phyloP scores from a whole-genome alignment of 2,797 vertebrate genomes.

The Chlorospingus flavigularis region DNA sequence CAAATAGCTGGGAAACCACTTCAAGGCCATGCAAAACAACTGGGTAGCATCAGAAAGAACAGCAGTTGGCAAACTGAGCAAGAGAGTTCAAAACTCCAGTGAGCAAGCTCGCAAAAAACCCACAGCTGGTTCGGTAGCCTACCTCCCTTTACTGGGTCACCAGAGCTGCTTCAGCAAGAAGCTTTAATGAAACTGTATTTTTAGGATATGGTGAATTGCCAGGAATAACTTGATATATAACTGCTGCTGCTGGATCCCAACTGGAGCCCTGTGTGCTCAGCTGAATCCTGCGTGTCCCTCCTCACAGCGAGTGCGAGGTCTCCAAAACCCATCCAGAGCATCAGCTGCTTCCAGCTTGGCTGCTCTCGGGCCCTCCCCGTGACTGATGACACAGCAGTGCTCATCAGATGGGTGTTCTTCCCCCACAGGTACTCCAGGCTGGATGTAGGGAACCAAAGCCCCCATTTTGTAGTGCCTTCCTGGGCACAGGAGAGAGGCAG shows the following conservation, averaged over 20 bases:
- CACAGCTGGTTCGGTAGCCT: constrained; percentile 63
- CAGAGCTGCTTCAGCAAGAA: constrained; percentile 16
- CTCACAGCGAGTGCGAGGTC: neutral
- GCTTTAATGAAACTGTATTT: constrained; percentile 8
- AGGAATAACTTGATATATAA: constrained; percentile 27
- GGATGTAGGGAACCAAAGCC: neutral
- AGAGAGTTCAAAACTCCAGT: constrained; percentile 60
- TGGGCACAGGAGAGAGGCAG: neutral
- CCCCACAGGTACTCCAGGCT: neutral
- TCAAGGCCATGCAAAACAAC: constrained; percentile 78
- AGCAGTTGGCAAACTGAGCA: constrained; percentile 68
- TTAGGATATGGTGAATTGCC: constrained; percentile 11
- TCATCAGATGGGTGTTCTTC: neutral
- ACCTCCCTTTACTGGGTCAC: neutral
- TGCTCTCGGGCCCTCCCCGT: neutral
- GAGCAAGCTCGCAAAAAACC: constrained; percentile 48
- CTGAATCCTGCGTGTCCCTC: neutral
- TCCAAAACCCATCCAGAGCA: neutral
- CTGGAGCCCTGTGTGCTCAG: neutral
- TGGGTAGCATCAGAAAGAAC: constrained; percentile 73
- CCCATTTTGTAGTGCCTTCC: neutral
- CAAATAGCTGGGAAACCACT: constrained; percentile 81
- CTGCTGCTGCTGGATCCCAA: neutral
- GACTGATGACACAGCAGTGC: fast-evolving
- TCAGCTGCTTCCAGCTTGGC: neutral